These are phyloP conservation scores for Crioceris asparagi DNA, from an alignment of 2,888 invertebrate genomes.

Conservation along the genomic window DNA sequence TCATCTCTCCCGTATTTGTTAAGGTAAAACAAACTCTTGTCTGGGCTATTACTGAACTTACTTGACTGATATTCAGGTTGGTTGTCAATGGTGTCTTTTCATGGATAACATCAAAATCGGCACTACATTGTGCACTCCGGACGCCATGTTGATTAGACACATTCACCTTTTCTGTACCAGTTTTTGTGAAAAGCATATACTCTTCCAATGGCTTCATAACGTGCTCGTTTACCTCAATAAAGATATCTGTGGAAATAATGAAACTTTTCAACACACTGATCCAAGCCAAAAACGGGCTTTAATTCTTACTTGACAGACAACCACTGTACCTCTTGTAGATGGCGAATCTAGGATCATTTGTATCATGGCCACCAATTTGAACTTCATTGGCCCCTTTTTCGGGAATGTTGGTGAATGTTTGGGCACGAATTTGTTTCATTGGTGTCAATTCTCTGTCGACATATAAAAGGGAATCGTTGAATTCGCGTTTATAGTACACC, in stretches of 20 bases:
- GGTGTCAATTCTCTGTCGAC: constrained; percentile 69
- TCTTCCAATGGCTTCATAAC: constrained; percentile 88
- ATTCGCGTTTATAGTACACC: constrained; percentile 57
- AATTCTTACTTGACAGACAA: constrained; percentile 71
- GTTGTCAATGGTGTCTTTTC: constrained; percentile 48
- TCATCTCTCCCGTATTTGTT: no score
- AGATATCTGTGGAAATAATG: constrained; percentile 53
- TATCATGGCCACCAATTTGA: constrained; percentile 78
- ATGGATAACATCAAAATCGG: constrained; percentile 57
- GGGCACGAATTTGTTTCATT: constrained; percentile 55
- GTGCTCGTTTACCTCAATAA: constrained; percentile 71
- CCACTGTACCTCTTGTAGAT: constrained; percentile 82
- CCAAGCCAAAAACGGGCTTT: not conserved
- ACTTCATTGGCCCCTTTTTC: constrained; percentile 70
- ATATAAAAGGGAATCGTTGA: constrained; percentile 57
- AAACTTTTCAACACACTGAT: not conserved
- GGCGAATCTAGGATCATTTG: constrained; percentile 69
- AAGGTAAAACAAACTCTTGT: no score
- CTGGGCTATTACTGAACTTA: no score
- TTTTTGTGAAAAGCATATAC: constrained; percentile 83
- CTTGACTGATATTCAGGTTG: constrained; percentile 47
- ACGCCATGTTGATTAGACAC: constrained; percentile 82
- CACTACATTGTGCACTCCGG: constrained; percentile 74
- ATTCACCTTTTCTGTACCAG: constrained; percentile 71
- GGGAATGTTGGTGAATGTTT: constrained; percentile 56